phyloP scores from a whole-genome alignment of 2,113 vertebrate genomes.

The Aviceda subcristata region DNA sequence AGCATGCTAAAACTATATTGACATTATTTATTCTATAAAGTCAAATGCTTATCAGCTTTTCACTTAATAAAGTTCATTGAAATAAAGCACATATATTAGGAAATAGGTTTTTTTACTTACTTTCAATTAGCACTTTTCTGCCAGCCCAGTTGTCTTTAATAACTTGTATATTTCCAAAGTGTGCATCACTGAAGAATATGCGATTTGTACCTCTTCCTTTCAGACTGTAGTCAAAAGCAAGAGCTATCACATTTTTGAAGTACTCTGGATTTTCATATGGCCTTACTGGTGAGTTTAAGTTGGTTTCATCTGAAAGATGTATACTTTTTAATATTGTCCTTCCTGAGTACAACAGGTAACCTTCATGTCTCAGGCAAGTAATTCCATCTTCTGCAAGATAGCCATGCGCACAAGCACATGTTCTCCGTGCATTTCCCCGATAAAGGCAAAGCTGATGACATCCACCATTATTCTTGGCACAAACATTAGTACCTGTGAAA shows the following conservation, averaged over 20 bases:
- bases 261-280: conserved; percentile 91
- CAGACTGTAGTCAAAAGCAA: conserved; percentile 92
- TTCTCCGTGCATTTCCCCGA: conserved; percentile 81
- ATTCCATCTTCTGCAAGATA: conserved; percentile 87
- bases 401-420: conserved; percentile 94
- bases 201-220: conserved; percentile 83
- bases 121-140: conserved; percentile 87
- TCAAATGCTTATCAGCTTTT: neutral
- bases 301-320: conserved; percentile 93
- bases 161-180: conserved; percentile 96
- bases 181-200: conserved; percentile 96
- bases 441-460: conserved; percentile 97
- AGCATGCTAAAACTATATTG: neutral
- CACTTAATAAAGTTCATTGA: neutral
- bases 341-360: conserved; percentile 95
- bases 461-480: conserved; percentile 88
- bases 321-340: conserved; percentile 96
- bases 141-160: conserved; percentile 95
- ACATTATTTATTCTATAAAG: neutral
- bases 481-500: conserved; percentile 89
- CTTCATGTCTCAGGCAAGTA: conserved; percentile 89
- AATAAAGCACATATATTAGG: neutral
- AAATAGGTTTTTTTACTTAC: conserved; percentile 77
- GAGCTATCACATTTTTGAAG: conserved; percentile 93
- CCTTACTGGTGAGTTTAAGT: conserved; percentile 92